Evolutionary conservation across 2,888 invertebrate genomes (phyloP).

Genomic region (Laspeyria flexula): DNA sequence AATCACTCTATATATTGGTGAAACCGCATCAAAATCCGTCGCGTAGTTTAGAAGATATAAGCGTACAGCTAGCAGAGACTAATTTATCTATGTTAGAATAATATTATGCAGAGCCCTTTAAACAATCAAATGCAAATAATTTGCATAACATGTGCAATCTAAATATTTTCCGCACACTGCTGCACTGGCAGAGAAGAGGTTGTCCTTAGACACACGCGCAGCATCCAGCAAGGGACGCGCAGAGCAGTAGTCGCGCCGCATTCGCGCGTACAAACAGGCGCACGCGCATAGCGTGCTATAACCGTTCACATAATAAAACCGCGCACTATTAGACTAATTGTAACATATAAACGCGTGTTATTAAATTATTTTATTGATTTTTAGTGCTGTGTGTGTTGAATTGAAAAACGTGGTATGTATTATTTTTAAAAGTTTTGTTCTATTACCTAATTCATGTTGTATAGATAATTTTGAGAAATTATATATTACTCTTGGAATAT

Average conservation of each 20-base stretch:
- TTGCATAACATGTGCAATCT: not conserved
- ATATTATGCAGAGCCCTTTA: not conserved
- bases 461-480: too few species aligned
- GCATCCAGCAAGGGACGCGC: conserved; percentile 39
- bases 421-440: not conserved
- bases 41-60: too few species aligned
- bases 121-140: not conserved
- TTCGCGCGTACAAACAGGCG: conserved; percentile 63
- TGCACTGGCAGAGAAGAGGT: conserved; percentile 7
- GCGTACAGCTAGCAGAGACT: too few species aligned
- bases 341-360: conserved; percentile 4
- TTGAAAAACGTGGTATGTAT: conserved; percentile 35
- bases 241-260: conserved; percentile 52
- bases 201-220: conserved; percentile 30
- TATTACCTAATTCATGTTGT: not conserved
- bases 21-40: too few species aligned
- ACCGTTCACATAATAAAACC: conserved; percentile 12
- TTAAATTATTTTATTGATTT: not conserved
- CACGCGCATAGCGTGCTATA: conserved; percentile 30
- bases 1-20: too few species aligned
- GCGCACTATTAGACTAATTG: conserved; percentile 12
- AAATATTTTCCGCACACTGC: not conserved
- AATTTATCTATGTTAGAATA: too few species aligned
- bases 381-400: conserved; percentile 23
- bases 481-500: too few species aligned